Evolutionary conservation across 2,888 invertebrate species (phyloP).

Genomic region (Vandiemenella viatica): DNA sequence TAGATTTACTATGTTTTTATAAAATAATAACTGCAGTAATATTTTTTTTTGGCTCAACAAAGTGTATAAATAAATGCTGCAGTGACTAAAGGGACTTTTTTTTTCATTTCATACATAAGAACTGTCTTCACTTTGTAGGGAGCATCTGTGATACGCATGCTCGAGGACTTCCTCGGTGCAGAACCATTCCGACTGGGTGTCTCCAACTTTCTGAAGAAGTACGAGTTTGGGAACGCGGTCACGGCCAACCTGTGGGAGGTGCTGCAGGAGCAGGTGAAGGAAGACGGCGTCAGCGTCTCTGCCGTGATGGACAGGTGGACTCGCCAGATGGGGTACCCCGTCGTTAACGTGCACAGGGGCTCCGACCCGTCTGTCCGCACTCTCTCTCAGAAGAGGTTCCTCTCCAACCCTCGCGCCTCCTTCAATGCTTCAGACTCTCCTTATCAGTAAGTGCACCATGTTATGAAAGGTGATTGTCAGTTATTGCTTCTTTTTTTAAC

Average conservation of each 20-base stretch:
- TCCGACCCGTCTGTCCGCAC: constrained; percentile 27
- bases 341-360: constrained; percentile 43
- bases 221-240: constrained; percentile 57
- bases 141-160: constrained; percentile 75
- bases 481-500: too few relatives aligned
- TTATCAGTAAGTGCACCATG: constrained; percentile 31
- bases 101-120: too few relatives aligned
- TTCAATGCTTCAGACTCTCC: constrained; percentile 30
- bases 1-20: too few relatives aligned
- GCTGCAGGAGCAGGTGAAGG: constrained; percentile 38
- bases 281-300: constrained; percentile 35
- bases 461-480: too few relatives aligned
- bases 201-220: constrained; percentile 53
- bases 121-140: constrained; percentile 49
- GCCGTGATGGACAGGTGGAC: constrained; percentile 80
- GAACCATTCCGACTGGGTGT: constrained; percentile 57
- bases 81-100: too few relatives aligned
- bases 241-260: constrained; percentile 61
- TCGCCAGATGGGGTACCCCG: constrained; percentile 73
- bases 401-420: constrained; percentile 46
- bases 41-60: too few relatives aligned
- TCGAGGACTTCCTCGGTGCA: constrained; percentile 63
- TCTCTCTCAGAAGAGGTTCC: constrained; percentile 60
- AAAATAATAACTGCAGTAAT: too few relatives aligned
- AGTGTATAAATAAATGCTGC: too few relatives aligned